A percentile compares a stretch with the other conserved stretches of the same genome.
phyloP scores from a whole-genome alignment of 2,888 invertebrate species.

The Dioctria rufipes region DNA sequence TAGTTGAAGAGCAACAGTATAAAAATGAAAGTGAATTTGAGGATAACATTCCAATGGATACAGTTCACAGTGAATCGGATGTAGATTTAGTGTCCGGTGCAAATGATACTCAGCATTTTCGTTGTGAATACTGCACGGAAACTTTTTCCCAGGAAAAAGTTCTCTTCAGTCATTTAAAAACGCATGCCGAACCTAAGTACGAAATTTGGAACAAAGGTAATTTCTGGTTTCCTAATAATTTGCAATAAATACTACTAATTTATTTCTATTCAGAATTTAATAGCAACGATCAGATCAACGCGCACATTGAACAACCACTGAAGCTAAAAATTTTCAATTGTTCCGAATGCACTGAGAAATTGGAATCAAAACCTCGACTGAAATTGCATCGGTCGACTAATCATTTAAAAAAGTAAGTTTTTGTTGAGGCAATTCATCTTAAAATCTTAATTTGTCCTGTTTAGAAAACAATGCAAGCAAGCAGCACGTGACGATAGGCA shows the following conservation, averaged over 20 bases:
- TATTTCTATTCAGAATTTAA: too few relatives aligned
- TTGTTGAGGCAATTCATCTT: slow-evolving; percentile 6
- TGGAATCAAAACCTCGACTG: not conserved
- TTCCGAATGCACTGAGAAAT: slow-evolving; percentile 2
- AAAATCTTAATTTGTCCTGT: not conserved
- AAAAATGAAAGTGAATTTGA: not conserved
- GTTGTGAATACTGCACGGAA: not conserved
- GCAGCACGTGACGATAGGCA: not conserved
- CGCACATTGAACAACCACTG: not conserved
- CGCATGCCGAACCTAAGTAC: not conserved
- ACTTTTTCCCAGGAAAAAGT: not conserved
- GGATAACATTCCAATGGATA: not conserved
- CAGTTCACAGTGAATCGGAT: not conserved
- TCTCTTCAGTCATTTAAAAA: not conserved
- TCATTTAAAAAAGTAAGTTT: not conserved
- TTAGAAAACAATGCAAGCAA: slow-evolving; percentile 14
- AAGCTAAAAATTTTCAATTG: not conserved
- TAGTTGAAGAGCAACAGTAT: not conserved
- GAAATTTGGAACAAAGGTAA: not conserved
- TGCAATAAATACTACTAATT: too few relatives aligned
- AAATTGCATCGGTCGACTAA: not conserved
- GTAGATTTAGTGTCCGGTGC: not conserved
- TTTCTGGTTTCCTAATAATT: not conserved
- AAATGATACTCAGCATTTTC: not conserved
- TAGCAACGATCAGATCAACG: not conserved